Evolutionary conservation across 2,797 vertebrate genomes (phyloP), one percentile per base, ranked within the genome.

Genomic region (Anolis apletophallus): DNA sequence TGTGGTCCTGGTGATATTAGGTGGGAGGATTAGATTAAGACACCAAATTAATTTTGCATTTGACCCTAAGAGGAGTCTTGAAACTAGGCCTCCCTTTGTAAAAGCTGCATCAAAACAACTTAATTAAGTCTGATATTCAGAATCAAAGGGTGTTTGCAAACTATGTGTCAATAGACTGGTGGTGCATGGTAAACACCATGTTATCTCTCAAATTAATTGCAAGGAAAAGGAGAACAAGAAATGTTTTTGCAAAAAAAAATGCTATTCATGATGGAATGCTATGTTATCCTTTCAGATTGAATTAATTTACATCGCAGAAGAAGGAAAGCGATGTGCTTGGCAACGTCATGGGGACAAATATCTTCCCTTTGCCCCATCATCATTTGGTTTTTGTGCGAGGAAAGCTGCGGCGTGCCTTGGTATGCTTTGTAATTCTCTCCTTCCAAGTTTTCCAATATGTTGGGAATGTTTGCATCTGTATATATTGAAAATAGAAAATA

Each of bases 111-210:
- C 50, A 87, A 76, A 88, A 52, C n/a, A 88, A 86, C 26, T 87
- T 77, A 81, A 85, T 85, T 84, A 90, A 85, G 81, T 77, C 32
- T 55, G 74, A 84, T 54, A 79, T 78, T 85, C 11, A 67, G 12
- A 85, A 91, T 34, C 50, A 73, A 88, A 57, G 8, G 55, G 23
- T 14, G 29, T 86, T 90, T 86, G 82, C 57, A 89, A 85, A 91
- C 19, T 50, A 76, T 71, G n/a, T 79, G 26, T n/a, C 67, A 68
- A 61, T 52, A 68, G 40, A 69, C 78, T 85, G 57, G 12, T 0
- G 2, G 50, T 74, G 36, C 1, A 54, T 46, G 76, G 57, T 74
- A 89, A 88, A 74, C 19, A 67, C 32, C 14, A 19, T 55, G n/a
- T 74, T 87, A 83, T 40, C n/a, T 74, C 69, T 87, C 46, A 84